Evolutionary conservation across 2,888 invertebrate species (phyloP).

Genomic region (Rhaphigaster nebulosa): DNA sequence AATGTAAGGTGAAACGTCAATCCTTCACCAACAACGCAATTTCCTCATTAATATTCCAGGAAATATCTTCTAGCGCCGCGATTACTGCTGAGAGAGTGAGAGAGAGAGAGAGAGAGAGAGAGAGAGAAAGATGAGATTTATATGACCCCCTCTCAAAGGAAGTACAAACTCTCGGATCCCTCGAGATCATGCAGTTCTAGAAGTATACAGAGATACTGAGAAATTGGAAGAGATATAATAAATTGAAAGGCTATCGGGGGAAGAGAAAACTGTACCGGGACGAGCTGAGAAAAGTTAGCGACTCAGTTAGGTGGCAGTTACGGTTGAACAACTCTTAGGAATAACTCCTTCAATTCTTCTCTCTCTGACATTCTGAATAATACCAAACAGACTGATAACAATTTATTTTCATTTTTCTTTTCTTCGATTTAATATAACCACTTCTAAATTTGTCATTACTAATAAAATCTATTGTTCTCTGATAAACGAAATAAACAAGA

Average conservation of each 20-base stretch:
- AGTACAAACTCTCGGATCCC: background rate
- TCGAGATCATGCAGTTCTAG: background rate
- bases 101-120: background rate
- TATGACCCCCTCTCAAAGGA: background rate
- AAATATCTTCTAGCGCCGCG: background rate
- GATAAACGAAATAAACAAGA: background rate
- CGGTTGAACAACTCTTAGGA: background rate
- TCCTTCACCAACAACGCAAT: background rate
- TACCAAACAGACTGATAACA: background rate
- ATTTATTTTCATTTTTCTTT: background rate
- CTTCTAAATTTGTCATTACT: background rate
- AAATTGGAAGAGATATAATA: background rate
- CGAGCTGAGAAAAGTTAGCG: background rate
- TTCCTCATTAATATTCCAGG: background rate
- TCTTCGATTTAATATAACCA: background rate
- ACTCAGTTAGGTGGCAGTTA: constrained; percentile 21
- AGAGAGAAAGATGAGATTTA: background rate
- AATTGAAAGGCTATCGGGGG: background rate
- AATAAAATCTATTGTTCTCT: background rate
- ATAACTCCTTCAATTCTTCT: constrained; percentile 14
- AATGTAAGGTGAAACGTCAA: background rate
- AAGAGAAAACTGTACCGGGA: background rate
- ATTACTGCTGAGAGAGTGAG: too few species aligned
- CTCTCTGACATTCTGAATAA: background rate
- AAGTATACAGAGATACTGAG: background rate